Conservation (phyloP, 2,113 vertebrate species). For the Sceloporus undulatus region DNA sequence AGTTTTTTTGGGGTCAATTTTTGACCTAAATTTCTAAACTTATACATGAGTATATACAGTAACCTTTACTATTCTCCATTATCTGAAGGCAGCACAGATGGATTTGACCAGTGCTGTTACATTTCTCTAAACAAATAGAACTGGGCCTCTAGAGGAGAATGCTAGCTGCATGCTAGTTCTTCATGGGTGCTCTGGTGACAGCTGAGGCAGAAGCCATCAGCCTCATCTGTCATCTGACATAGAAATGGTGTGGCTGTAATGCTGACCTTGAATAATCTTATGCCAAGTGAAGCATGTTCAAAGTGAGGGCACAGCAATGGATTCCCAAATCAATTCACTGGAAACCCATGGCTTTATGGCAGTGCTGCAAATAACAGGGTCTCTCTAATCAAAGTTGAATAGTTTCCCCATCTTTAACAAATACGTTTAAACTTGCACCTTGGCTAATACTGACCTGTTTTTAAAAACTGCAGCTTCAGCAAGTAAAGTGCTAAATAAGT, state of each 20-base stretch:
- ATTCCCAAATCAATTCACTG: constrained; percentile 12
- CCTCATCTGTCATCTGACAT: constrained; percentile 21
- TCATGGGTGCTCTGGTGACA: constrained; percentile 34
- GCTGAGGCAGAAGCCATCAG: constrained; percentile 19
- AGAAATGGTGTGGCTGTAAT: constrained; percentile 40
- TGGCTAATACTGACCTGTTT: neutral
- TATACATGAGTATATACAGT: no score
- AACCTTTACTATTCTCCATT: neutral
- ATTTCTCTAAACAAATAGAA: neutral
- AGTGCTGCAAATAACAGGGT: constrained; percentile 1
- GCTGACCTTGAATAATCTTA: constrained; percentile 29
- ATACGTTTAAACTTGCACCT: constrained; percentile 11
- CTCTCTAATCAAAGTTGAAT: constrained; percentile 12
- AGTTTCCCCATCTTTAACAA: neutral
- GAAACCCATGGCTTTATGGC: neutral
- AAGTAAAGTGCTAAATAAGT: neutral
- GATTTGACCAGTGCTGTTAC: neutral
- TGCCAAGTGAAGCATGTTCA: constrained; percentile 26
- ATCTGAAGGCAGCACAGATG: neutral
- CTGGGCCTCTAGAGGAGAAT: neutral
- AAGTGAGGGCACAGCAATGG: neutral
- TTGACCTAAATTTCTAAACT: no score
- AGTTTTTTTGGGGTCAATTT: no score
- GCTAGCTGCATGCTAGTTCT: constrained; percentile 32
- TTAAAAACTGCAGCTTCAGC: constrained; percentile 1